Conservation (phyloP, 2,797 vertebrate genomes). For the Natrix natrix region DNA sequence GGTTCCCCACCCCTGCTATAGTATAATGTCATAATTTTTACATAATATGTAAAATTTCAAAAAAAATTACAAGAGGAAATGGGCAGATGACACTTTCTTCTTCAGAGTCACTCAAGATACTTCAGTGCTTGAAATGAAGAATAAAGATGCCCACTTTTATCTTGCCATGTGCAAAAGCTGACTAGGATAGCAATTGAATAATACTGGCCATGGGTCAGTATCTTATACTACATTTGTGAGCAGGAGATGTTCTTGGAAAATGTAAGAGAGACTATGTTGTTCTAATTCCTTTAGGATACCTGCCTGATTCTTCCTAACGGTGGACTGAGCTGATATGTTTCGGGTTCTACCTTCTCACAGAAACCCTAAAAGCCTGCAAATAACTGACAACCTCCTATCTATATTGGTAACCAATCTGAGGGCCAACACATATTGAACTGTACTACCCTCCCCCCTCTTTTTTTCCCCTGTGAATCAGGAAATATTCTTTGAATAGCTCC, state of each 20-base stretch:
- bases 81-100: not conserved
- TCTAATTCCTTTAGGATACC: not conserved
- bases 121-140: not conserved
- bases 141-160: not conserved
- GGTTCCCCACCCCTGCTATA: no score
- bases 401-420: not conserved
- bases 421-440: not conserved
- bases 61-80: no score
- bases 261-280: not conserved
- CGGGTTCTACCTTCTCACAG: not conserved
- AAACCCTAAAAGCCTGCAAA: not conserved
- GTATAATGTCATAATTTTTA: no score
- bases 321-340: not conserved
- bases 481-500: not conserved
- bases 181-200: not conserved
- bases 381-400: not conserved
- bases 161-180: not conserved
- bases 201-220: not conserved
- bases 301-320: not conserved
- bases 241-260: not conserved
- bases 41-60: no score
- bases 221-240: not conserved
- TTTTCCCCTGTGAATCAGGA: not conserved
- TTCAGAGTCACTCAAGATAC: not conserved
- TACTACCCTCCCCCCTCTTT: not conserved